Evolutionary conservation across 1,140 invertebrate species (phyloP).

Genomic region (Brachionus rotundiformis): DNA sequence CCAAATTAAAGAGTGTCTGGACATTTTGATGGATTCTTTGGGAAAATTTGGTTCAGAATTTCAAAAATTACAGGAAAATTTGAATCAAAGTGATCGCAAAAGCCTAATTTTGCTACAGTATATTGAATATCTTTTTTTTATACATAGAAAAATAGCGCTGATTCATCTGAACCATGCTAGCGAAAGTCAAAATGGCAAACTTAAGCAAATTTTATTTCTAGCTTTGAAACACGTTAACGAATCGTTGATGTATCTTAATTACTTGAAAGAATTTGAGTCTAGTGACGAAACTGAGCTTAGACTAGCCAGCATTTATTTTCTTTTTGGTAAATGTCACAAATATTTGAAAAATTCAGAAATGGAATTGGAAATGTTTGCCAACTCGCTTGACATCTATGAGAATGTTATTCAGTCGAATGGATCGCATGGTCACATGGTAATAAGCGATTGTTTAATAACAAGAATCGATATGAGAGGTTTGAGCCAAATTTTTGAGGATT

Average conservation of each 20-base stretch:
- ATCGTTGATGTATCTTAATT: conserved; percentile 9
- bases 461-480: not conserved
- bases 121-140: conserved; percentile 46
- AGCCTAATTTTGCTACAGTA: not conserved
- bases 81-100: not conserved
- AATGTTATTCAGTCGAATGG: not conserved
- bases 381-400: conserved; percentile 44
- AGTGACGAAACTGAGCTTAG: conserved; percentile 32
- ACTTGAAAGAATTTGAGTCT: conserved; percentile 21
- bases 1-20: conserved; percentile 36
- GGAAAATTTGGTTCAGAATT: conserved; percentile 22
- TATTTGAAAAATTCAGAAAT: conserved; percentile 49
- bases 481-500: not conserved
- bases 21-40: conserved; percentile 37
- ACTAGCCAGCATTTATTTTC: conserved; percentile 27
- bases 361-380: conserved; percentile 51
- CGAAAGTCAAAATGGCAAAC: not conserved
- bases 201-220: conserved; percentile 30
- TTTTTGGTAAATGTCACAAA: conserved; percentile 49
- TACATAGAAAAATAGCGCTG: conserved; percentile 49
- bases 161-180: conserved; percentile 29
- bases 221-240: conserved; percentile 48
- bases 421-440: not conserved
- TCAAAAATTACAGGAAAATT: conserved; percentile 18
- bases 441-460: conserved; percentile 4